phyloP scores from a whole-genome alignment of 2,113 vertebrate species.

The Equus przewalskii region DNA sequence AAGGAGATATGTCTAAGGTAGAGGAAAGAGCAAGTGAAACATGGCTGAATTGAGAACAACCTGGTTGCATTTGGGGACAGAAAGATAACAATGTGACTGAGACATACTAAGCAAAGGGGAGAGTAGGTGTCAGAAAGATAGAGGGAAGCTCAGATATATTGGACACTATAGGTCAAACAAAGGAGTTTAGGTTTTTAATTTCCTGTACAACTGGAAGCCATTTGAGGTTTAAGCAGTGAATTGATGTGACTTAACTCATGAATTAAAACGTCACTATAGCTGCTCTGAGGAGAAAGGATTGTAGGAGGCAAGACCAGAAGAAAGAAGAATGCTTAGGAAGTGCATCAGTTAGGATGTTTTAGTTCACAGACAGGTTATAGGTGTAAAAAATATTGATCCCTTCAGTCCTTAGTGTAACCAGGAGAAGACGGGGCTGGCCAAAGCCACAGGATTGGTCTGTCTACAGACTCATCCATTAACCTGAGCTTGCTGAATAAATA shows the following conservation, averaged over 20 bases:
- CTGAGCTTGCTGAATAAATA: neutral
- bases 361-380: neutral
- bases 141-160: neutral
- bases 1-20: neutral
- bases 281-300: slow-evolving; percentile 6
- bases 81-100: neutral
- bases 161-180: neutral
- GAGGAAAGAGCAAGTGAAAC: neutral
- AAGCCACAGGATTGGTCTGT: neutral
- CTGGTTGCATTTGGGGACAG: neutral
- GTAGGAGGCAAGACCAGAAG: neutral
- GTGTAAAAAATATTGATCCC: neutral
- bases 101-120: neutral
- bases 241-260: neutral
- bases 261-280: neutral
- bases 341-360: neutral
- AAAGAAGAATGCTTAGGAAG: neutral
- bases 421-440: neutral
- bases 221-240: neutral
- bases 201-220: neutral
- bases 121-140: neutral
- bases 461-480: neutral
- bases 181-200: slow-evolving; percentile 4
- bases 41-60: neutral
- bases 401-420: neutral